A percentile compares a stretch with the other conserved stretches of the same genome.
Conservation (phyloP, 2,888 invertebrate genomes). For the Labia minor region DNA sequence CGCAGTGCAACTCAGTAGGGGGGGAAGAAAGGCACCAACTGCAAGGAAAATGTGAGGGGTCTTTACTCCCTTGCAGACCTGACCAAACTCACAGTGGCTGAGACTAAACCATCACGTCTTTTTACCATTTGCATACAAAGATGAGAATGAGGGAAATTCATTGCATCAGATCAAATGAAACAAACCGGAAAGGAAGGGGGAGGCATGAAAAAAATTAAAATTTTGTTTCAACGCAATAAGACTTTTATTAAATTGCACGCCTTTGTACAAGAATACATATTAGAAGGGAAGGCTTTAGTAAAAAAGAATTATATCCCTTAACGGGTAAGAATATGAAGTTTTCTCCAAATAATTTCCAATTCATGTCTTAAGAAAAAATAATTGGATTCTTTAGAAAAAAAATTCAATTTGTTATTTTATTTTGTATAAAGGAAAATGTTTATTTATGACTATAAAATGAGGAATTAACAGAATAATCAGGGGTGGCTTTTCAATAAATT, state of each 20-base stretch:
- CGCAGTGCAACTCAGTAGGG: neutral
- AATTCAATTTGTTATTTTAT: too few relatives aligned
- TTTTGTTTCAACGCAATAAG: neutral
- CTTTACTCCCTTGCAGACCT: neutral
- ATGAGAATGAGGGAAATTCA: conserved; percentile 2
- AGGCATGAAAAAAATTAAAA: conserved; percentile 13
- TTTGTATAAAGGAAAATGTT: too few relatives aligned
- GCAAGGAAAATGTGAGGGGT: neutral
- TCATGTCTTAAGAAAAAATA: too few relatives aligned
- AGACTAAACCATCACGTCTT: neutral
- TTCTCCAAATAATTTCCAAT: too few relatives aligned
- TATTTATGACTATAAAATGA: too few relatives aligned
- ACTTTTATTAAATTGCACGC: neutral
- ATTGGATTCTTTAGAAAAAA: too few relatives aligned
- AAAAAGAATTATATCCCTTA: too few relatives aligned
- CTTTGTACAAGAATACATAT: neutral
- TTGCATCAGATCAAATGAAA: neutral
- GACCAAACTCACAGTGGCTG: conserved; percentile 1
- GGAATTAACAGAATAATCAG: too few relatives aligned
- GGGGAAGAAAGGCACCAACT: too few relatives aligned
- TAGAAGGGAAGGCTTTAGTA: too few relatives aligned
- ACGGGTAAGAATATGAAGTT: too few relatives aligned
- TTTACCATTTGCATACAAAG: neutral
- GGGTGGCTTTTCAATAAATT: too few relatives aligned
- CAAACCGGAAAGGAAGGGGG: neutral